Percentiles rank a stretch among this genome's conserved stretches.
phyloP scores from a whole-genome alignment of 2,888 invertebrate species.

The Chromoteleia sp. region DNA sequence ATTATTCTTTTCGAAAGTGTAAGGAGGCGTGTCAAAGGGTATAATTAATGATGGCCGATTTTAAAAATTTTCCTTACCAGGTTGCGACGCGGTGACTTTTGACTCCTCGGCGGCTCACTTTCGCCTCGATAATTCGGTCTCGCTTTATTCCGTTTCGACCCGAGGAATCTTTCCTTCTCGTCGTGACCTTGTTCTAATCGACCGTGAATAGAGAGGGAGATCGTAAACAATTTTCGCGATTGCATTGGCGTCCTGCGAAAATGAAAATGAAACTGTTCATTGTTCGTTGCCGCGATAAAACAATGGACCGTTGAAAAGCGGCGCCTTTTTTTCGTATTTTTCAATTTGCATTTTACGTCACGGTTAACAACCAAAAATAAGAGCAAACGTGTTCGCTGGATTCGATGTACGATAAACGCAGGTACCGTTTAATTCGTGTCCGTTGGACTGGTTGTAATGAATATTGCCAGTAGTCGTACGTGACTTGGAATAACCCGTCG shows the following conservation, averaged over 20 bases:
- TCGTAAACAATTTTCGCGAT: constrained; percentile 64
- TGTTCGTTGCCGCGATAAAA: constrained; percentile 27
- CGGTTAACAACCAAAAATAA: constrained; percentile 34
- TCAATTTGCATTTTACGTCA: constrained; percentile 31
- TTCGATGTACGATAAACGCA: constrained; percentile 40
- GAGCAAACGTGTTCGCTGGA: constrained; percentile 18
- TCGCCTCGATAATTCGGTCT: constrained; percentile 63
- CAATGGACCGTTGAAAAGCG: constrained; percentile 34
- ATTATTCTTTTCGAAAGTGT: constrained; percentile 40
- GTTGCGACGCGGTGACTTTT: constrained; percentile 60
- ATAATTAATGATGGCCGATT: constrained; percentile 57
- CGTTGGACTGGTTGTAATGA: constrained; percentile 52
- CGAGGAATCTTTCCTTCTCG: constrained; percentile 63
- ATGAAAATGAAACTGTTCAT: constrained; percentile 63
- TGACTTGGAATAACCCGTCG: constrained; percentile 57
- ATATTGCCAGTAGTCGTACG: constrained; percentile 57
- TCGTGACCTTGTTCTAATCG: constrained; percentile 71
- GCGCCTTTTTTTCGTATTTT: constrained; percentile 19
- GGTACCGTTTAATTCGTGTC: constrained; percentile 65
- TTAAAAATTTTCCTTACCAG: constrained; percentile 55
- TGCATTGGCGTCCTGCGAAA: constrained; percentile 40
- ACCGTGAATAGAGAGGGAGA: constrained; percentile 69
- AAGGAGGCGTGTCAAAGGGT: constrained; percentile 46
- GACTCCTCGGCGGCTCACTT: constrained; percentile 63
- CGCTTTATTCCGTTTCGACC: constrained; percentile 55